A percentile compares a stretch with the other conserved stretches of the same genome.
phyloP scores from a whole-genome alignment of 1,140 invertebrate genomes.

The Sitophilus oryzae region DNA sequence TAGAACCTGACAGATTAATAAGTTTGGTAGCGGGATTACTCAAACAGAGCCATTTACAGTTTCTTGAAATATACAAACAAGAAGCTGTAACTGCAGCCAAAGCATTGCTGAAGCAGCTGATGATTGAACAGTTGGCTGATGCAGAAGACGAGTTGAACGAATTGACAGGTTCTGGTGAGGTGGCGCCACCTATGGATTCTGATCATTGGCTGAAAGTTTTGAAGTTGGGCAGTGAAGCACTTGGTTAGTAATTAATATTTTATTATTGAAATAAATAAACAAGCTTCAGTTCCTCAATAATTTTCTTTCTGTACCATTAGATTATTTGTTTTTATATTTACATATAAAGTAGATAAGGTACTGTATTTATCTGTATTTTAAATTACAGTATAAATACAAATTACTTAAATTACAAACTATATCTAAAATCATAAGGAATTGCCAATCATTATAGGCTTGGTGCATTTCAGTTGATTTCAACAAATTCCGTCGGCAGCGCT shows the following conservation, averaged over 20 bases:
- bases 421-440: too few relatives aligned
- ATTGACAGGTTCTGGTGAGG: slow-evolving; percentile 63
- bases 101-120: slow-evolving; percentile 81
- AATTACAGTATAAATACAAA: too few relatives aligned
- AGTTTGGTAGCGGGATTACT: slow-evolving; percentile 78
- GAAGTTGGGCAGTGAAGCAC: slow-evolving; percentile 63
- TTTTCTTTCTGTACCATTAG: neutral
- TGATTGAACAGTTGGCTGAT: slow-evolving; percentile 70
- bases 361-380: neutral
- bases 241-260: slow-evolving; percentile 41
- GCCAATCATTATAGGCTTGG: too few relatives aligned
- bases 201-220: slow-evolving; percentile 76
- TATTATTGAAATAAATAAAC: too few relatives aligned
- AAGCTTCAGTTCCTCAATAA: neutral
- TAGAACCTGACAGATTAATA: slow-evolving; percentile 69
- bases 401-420: too few relatives aligned
- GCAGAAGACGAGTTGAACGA: slow-evolving; percentile 60
- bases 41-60: slow-evolving; percentile 77
- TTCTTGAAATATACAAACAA: slow-evolving; percentile 82
- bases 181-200: slow-evolving; percentile 58
- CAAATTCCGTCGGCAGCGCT: too few relatives aligned
- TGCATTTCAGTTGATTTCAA: too few relatives aligned
- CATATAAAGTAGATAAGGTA: neutral
- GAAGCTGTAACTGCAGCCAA: slow-evolving; percentile 86
- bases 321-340: neutral